Conservation (phyloP, 2,888 invertebrate genomes). For the Polietes domitor region DNA sequence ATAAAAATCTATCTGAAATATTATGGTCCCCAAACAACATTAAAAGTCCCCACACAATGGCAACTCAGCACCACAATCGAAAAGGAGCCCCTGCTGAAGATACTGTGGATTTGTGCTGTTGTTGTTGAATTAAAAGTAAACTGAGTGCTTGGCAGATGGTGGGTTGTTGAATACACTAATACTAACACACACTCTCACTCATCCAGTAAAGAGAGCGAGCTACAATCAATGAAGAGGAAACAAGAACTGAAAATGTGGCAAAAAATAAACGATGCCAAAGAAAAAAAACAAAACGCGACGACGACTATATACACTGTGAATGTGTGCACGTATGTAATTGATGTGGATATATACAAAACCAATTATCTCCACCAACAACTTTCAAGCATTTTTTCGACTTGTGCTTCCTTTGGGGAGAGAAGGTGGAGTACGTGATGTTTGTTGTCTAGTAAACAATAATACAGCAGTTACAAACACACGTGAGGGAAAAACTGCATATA, state of each 20-base stretch:
- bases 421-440: neutral
- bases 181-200: neutral
- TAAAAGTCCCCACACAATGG: too few species aligned
- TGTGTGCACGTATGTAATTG: neutral
- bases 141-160: neutral
- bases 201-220: neutral
- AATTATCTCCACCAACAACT: neutral
- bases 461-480: neutral
- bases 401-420: neutral
- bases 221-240: neutral
- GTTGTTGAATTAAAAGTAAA: neutral
- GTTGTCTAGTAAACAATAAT: neutral
- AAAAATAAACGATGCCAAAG: conserved; percentile 10
- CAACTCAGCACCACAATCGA: too few species aligned
- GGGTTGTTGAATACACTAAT: neutral
- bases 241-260: conserved; percentile 22
- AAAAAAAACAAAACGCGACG: conserved; percentile 13
- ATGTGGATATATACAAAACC: neutral
- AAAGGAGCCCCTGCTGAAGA: neutral
- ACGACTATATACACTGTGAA: too few species aligned
- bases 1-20: too few species aligned
- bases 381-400: neutral
- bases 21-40: too few species aligned
- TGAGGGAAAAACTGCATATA: neutral
- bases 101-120: neutral